phyloP scores from a whole-genome alignment of 2,113 vertebrate genomes.

The Tamias sibiricus region DNA sequence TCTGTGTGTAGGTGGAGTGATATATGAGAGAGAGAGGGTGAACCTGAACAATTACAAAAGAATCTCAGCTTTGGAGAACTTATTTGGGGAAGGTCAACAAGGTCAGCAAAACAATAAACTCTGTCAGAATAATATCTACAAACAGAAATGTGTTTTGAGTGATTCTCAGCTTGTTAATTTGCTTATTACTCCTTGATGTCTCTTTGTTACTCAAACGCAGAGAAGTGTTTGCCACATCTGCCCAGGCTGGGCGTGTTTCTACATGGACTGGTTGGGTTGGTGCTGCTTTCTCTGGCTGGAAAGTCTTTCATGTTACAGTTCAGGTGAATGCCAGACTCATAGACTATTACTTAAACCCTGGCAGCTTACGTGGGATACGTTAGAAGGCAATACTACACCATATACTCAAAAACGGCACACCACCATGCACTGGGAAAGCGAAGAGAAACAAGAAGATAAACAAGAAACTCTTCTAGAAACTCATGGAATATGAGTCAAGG shows the following conservation, averaged over 20 bases:
- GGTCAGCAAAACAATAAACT: not conserved
- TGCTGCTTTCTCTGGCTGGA: not conserved
- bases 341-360: not conserved
- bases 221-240: not conserved
- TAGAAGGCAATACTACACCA: not conserved
- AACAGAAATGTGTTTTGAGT: not conserved
- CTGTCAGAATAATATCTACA: not conserved
- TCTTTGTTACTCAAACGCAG: not conserved
- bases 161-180: not conserved
- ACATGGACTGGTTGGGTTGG: not conserved
- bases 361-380: not conserved
- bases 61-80: not conserved
- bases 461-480: constrained; percentile 33
- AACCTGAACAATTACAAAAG: not conserved
- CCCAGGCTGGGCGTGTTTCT: not conserved
- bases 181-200: not conserved
- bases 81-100: not conserved
- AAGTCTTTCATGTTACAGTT: not conserved
- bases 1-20: not conserved
- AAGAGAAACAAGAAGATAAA: constrained; percentile 22
- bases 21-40: not conserved
- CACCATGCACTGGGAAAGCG: not conserved
- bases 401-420: not conserved
- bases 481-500: not conserved
- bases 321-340: not conserved